Evolutionary conservation across 2,113 vertebrate genomes (phyloP).

Genomic region (Hippocampus zosterae): DNA sequence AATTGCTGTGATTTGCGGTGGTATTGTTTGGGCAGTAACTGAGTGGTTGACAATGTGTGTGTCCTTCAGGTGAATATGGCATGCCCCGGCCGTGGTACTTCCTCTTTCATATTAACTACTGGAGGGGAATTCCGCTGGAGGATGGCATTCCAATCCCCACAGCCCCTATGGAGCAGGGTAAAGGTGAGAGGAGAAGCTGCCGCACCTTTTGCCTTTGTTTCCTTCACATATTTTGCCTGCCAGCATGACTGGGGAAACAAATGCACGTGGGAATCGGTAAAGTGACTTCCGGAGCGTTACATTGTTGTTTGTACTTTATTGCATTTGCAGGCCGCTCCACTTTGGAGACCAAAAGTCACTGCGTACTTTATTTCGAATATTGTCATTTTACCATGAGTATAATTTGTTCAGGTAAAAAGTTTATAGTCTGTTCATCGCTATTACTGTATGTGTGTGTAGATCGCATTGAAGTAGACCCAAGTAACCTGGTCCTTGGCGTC

Average conservation of each 20-base stretch:
- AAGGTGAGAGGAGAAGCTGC: conserved; percentile 51
- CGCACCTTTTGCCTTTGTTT: neutral
- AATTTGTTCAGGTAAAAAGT: neutral
- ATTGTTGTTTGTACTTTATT: too few relatives aligned
- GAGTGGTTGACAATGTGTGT: conserved; percentile 5
- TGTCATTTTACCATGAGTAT: neutral
- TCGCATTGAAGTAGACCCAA: conserved; percentile 75
- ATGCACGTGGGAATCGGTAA: too few relatives aligned
- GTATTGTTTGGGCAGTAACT: neutral
- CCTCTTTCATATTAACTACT: conserved; percentile 83
- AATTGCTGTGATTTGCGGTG: neutral
- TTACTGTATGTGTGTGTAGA: conserved; percentile 51
- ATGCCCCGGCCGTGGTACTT: conserved; percentile 88
- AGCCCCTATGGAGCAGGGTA: conserved; percentile 26
- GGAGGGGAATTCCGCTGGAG: conserved; percentile 71
- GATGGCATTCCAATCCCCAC: conserved; percentile 59
- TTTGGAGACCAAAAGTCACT: too few relatives aligned
- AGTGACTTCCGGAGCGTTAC: too few relatives aligned
- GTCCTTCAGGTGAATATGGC: conserved; percentile 78
- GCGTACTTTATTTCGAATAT: neutral
- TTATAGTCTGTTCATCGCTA: neutral
- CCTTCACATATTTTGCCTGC: neutral
- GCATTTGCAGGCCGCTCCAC: too few relatives aligned
- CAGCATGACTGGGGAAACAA: too few relatives aligned
- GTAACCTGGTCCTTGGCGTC: conserved; percentile 70